Percentiles rank a stretch among this genome's conserved stretches.
These are phyloP conservation scores for Musca vetustissima DNA, from an alignment of 1,140 invertebrate genomes.

Conservation along the genomic window DNA sequence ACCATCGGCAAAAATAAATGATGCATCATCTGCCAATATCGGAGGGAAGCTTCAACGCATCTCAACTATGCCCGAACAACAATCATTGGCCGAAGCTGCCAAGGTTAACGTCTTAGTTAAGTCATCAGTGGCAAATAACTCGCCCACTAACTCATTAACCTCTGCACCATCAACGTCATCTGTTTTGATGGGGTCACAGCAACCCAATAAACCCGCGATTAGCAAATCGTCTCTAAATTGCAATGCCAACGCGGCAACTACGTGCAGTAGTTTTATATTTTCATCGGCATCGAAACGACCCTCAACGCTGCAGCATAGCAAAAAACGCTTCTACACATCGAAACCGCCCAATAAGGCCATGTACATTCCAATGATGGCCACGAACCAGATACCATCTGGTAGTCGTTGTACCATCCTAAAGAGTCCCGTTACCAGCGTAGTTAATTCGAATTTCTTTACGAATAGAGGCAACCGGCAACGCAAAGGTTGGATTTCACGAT, in stretches of 20 bases:
- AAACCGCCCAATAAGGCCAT: slow-evolving; percentile 48
- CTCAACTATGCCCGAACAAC: background rate
- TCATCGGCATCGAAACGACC: slow-evolving; percentile 27
- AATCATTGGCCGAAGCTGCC: background rate
- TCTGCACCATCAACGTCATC: slow-evolving; percentile 3
- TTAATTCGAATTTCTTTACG: slow-evolving; percentile 46
- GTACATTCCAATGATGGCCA: slow-evolving; percentile 48
- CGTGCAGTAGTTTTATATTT: background rate
- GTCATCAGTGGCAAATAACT: background rate
- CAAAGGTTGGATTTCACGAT: slow-evolving; percentile 68
- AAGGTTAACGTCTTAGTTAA: background rate
- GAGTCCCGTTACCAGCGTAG: slow-evolving; percentile 49
- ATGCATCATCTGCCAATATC: background rate
- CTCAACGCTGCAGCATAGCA: slow-evolving; percentile 34
- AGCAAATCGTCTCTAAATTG: background rate
- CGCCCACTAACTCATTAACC: slow-evolving; percentile 7
- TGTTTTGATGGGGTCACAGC: background rate
- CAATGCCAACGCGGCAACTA: background rate
- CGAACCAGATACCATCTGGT: slow-evolving; percentile 1
- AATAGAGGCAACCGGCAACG: slow-evolving; percentile 39
- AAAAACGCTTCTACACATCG: slow-evolving; percentile 41
- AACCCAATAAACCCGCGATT: background rate
- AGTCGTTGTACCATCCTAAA: slow-evolving; percentile 38
- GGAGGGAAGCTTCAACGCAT: background rate
- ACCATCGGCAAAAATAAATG: background rate